Conservation (phyloP, 2,888 invertebrate genomes). For the Bursaphelenchus okinawaensis region DNA sequence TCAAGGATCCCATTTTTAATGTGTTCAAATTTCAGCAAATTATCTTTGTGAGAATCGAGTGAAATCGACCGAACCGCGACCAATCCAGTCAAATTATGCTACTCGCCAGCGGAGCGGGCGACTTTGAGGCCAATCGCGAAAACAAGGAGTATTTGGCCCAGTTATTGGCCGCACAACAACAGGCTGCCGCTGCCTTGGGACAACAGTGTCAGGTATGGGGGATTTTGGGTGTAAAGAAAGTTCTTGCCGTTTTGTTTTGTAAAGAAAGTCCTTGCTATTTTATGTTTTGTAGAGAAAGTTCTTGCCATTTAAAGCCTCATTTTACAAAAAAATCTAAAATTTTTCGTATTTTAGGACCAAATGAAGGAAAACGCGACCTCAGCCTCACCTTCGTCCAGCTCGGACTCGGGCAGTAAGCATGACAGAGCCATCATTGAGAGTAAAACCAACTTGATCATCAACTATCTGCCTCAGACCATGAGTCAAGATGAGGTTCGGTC, state of each 20-base stretch:
- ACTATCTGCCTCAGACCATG: conserved; percentile 99
- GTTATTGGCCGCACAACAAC: conserved; percentile 19
- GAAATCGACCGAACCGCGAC: too few relatives aligned
- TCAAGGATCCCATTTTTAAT: too few relatives aligned
- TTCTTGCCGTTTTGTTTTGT: not conserved
- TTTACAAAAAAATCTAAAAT: not conserved
- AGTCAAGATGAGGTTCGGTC: conserved; percentile 81
- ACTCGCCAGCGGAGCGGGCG: conserved; percentile 12
- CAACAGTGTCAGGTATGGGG: not conserved
- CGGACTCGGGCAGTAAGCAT: conserved; percentile 7
- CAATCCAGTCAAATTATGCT: not conserved
- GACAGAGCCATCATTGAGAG: conserved; percentile 7
- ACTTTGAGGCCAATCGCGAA: conserved; percentile 9
- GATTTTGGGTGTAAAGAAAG: not conserved
- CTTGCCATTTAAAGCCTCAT: not conserved
- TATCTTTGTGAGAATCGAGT: too few relatives aligned
- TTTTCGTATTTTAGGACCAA: not conserved
- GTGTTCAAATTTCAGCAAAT: too few relatives aligned
- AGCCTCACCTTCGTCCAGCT: conserved; percentile 10
- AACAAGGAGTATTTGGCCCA: conserved; percentile 17
- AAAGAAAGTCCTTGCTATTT: not conserved
- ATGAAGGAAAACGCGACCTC: not conserved
- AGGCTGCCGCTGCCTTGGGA: conserved; percentile 13
- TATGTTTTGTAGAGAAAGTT: not conserved
- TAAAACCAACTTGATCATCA: conserved; percentile 97